These are phyloP conservation scores for Coluber constrictor DNA, from an alignment of 2,797 vertebrate genomes.

Conservation along the genomic window DNA sequence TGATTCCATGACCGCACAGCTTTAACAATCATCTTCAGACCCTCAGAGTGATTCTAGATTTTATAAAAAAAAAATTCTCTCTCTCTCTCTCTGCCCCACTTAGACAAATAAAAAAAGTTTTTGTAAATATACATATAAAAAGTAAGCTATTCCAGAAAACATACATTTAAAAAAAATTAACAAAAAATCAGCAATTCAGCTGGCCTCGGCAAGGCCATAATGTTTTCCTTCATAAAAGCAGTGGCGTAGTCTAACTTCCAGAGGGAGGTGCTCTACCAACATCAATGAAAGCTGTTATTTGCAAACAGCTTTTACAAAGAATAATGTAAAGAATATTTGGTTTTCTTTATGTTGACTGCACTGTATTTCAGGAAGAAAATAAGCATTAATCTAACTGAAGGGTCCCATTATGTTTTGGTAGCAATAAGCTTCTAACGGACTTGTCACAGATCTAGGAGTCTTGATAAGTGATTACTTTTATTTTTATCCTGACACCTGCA, in stretches of 20 bases:
- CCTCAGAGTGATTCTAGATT: neutral
- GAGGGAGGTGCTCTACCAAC: neutral
- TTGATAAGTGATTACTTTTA: neutral
- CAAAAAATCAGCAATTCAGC: neutral
- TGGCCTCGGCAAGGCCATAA: neutral
- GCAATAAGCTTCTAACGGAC: slow-evolving; percentile 1
- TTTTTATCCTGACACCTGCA: slow-evolving; percentile 11
- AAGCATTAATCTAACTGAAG: slow-evolving; percentile 1
- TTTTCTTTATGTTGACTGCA: neutral
- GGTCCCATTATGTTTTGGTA: slow-evolving; percentile 5
- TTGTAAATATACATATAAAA: neutral
- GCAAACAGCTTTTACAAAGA: slow-evolving; percentile 1
- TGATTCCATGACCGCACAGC: neutral
- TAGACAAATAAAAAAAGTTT: neutral
- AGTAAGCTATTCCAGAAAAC: neutral
- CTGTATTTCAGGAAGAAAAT: neutral
- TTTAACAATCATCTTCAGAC: neutral
- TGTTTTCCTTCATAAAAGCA: neutral
- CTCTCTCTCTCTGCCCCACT: neutral
- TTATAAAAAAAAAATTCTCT: neutral
- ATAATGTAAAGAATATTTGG: neutral
- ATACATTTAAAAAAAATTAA: neutral
- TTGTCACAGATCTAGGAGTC: neutral
- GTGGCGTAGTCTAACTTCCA: neutral
- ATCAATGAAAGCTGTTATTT: neutral